Percentiles rank a stretch among this genome's conserved stretches.
phyloP scores from a whole-genome alignment of 1,140 invertebrate species.

The Sminthurides bifidus region DNA sequence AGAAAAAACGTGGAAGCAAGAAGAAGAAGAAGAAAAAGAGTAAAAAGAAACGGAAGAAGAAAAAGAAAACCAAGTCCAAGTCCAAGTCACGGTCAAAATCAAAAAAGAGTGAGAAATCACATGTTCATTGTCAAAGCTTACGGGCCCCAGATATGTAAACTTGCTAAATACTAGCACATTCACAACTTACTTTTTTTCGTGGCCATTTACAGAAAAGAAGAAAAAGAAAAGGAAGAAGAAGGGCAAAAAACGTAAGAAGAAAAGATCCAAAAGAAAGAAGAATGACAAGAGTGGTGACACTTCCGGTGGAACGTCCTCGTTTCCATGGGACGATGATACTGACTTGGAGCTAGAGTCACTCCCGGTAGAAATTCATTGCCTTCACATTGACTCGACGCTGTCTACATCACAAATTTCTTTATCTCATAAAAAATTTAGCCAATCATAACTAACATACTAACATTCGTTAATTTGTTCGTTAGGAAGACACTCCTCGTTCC shows the following conservation, averaged over 20 bases:
- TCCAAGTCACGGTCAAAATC: conserved; percentile 30
- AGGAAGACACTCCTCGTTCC: conserved; percentile 43
- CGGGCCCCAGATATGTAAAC: background rate
- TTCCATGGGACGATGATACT: conserved; percentile 26
- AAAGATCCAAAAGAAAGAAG: conserved; percentile 10
- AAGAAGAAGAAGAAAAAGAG: conserved; percentile 31
- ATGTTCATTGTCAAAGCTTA: background rate
- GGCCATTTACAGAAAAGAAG: conserved; percentile 38
- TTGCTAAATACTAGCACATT: background rate
- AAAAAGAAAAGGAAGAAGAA: conserved; percentile 39
- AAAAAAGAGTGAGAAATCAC: background rate
- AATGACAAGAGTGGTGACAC: conserved; percentile 6
- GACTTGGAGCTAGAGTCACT: conserved; percentile 24
- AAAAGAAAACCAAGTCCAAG: conserved; percentile 29
- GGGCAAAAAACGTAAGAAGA: conserved; percentile 16
- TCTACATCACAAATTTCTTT: background rate
- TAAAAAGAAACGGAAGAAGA: conserved; percentile 7
- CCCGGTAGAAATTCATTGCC: conserved; percentile 10
- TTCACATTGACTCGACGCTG: background rate
- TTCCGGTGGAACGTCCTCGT: conserved; percentile 6
- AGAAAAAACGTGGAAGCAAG: conserved; percentile 19
- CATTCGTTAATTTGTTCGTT: conserved; percentile 44
- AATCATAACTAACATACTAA: conserved; percentile 11
- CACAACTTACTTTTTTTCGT: background rate
- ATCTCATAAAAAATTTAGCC: background rate